Conservation (phyloP, 2,888 invertebrate species). For the Strigamia maritima region DNA sequence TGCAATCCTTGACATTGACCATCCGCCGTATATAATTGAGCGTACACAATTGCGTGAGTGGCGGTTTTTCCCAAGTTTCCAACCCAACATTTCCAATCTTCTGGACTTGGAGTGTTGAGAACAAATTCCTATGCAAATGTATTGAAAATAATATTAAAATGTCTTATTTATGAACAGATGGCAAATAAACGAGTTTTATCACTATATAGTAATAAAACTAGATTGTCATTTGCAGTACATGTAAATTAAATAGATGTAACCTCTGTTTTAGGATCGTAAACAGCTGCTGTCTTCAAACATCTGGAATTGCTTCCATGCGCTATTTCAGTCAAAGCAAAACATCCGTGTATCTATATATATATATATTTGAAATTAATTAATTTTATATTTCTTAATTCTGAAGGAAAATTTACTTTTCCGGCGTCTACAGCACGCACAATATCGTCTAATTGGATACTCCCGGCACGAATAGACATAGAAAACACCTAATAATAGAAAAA, state of each 20-base stretch:
- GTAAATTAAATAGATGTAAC: slow-evolving; percentile 44
- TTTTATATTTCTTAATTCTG: not conserved
- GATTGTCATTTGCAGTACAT: not conserved
- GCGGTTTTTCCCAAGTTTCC: slow-evolving; percentile 69
- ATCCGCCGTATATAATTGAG: slow-evolving; percentile 78
- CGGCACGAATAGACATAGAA: slow-evolving; percentile 55
- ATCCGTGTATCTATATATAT: slow-evolving; percentile 62
- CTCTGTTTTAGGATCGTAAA: slow-evolving; percentile 68
- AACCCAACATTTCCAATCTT: slow-evolving; percentile 81
- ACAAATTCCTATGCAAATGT: slow-evolving; percentile 62
- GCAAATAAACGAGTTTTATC: not conserved
- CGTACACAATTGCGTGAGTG: slow-evolving; percentile 83
- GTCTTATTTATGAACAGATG: too few relatives aligned
- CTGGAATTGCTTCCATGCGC: slow-evolving; percentile 87
- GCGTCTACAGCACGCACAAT: slow-evolving; percentile 49
- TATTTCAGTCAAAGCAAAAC: slow-evolving; percentile 85
- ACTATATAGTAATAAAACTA: too few relatives aligned
- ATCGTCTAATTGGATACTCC: slow-evolving; percentile 54
- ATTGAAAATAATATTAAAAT: too few relatives aligned
- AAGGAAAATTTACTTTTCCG: slow-evolving; percentile 50
- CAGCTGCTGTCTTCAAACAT: slow-evolving; percentile 80
- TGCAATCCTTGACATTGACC: slow-evolving; percentile 80
- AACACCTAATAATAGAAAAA: slow-evolving; percentile 54
- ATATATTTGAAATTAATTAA: not conserved
- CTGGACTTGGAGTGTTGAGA: slow-evolving; percentile 70